Base-by-base conservation (phyloP, 2,113 vertebrate genomes). In the Puma concolor region DNA sequence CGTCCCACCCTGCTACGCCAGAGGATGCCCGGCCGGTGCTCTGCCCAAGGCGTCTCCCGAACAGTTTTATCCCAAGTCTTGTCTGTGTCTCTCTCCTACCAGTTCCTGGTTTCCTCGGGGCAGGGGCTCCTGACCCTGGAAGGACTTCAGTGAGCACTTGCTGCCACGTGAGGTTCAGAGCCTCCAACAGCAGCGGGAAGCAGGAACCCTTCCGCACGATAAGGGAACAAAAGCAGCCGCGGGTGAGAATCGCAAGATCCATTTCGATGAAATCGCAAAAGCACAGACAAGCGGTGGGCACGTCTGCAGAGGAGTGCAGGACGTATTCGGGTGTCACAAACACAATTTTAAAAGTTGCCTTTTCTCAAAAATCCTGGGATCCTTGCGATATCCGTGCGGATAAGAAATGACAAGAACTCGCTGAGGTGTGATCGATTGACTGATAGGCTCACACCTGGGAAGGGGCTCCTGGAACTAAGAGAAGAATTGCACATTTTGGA, bases 31-130 rank as follows among this genome's bases (percentile, higher is more conserved):
- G 0, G 38, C 72, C 21, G 8, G 23, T 2, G 71, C 12, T 13
- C 71, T 25, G 23, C 36, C 38, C 7, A 5, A 7, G 71, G 71
- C 71, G 0, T 38, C 11, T 41, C 36, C 38, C 10, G 2, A 3
- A 6, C 69, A 3, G 11, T 13, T 3, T 38, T 7, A 11, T 4
- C 23, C 14, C 38, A 5, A 27, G 25, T 16, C 41, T 1, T 0
- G 12, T 33, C 5, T 2, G 14, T 23, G 25, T 29, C 23, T 27
- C 38, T 44, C 23, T 14, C 72, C 72, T 29, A 4, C 6, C 16
- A 60, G 57, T 10, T 7, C 36, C 25, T 38, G 6, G 38, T 4
- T 76, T 29, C 41, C 27, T 44, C 38, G 29, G 25, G 38, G 6
- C 41, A 29, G 38, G 72, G 38, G 5, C 63, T 14, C 63, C 63